Evolutionary conservation across 2,113 vertebrate genomes (phyloP).

Genomic region (Hyperoodon ampullatus): DNA sequence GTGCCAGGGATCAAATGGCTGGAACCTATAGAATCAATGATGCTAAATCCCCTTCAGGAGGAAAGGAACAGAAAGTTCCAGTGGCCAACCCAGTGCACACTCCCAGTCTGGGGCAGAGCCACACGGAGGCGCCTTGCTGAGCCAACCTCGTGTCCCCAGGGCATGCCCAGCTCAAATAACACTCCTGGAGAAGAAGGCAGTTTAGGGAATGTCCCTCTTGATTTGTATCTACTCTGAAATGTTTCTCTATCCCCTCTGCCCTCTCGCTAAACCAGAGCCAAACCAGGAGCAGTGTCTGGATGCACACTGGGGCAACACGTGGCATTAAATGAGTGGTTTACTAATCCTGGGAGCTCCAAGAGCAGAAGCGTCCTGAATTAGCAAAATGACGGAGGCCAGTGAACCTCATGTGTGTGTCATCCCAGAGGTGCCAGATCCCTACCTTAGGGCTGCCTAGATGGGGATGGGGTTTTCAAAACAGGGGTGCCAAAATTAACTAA

Average conservation of each 20-base stretch:
- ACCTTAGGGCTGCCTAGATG: neutral
- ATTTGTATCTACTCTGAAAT: neutral
- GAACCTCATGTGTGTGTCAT: neutral
- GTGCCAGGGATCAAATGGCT: neutral
- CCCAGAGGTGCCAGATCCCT: no score
- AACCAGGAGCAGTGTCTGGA: neutral
- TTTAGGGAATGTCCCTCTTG: neutral
- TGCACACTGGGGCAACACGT: neutral
- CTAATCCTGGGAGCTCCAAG: neutral
- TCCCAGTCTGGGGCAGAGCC: neutral
- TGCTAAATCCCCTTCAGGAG: neutral
- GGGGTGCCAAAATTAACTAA: neutral
- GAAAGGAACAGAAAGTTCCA: constrained; percentile 18
- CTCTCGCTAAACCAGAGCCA: constrained; percentile 10
- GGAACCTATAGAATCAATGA: neutral
- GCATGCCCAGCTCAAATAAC: neutral
- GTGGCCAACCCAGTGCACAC: neutral
- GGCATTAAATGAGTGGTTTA: neutral
- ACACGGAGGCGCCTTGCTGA: neutral
- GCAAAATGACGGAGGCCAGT: neutral
- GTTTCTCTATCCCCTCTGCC: neutral
- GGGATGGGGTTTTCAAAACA: neutral
- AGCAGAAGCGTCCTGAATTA: neutral
- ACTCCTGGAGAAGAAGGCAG: neutral
- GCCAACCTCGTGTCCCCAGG: neutral